Evolutionary conservation across 2,888 invertebrate genomes (phyloP), one percentile per base, ranked within the genome.

Genomic region (Rhopalosiphum nymphaeae): DNA sequence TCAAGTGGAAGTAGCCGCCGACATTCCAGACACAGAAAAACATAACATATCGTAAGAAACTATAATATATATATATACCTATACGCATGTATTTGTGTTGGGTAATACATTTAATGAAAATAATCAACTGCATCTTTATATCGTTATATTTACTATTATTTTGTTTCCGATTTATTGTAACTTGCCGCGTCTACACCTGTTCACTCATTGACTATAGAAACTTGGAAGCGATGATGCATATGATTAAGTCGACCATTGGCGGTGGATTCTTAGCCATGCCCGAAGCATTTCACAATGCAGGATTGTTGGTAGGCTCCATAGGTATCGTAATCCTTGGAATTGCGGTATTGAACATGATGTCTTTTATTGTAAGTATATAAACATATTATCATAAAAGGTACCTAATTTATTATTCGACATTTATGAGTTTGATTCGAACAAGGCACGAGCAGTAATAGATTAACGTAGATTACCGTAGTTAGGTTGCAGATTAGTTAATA

Each of bases 251-350:
- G 9, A 93, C 93, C 29, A 85, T 93, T 2, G 93, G 89, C 5
- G 93, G 93, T 0, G 93, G 93, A 1, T 93, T 89, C 44, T 10
- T 93, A 21, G 84, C 89, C 29, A 93, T 93, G 93, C 93, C 93
- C 0, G 93, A 93, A 0, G 93, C 93, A 9, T 93, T 93, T 46
- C 44, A 29, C 16, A 44, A 93, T 42, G 57, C 85, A 29, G 93
- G 93, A 0, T 10, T 89, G 11, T 10, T 61, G 16, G 5, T 78
- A 3, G 93, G 89, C 5, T 7, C 21, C 5, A 21, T 90, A 1
- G 93, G 93, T 26, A 93, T 89, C 0, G 3, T 49, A 0, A 0
- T 93, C 16, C 1, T 93, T 0, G 93, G 93, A 0, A 0, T 93
- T 25, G 7, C 85, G 0, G 93, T 93, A 0, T 36, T 89, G 26